phyloP scores from a whole-genome alignment of 2,113 vertebrate genomes.

The Leucosticte australis region DNA sequence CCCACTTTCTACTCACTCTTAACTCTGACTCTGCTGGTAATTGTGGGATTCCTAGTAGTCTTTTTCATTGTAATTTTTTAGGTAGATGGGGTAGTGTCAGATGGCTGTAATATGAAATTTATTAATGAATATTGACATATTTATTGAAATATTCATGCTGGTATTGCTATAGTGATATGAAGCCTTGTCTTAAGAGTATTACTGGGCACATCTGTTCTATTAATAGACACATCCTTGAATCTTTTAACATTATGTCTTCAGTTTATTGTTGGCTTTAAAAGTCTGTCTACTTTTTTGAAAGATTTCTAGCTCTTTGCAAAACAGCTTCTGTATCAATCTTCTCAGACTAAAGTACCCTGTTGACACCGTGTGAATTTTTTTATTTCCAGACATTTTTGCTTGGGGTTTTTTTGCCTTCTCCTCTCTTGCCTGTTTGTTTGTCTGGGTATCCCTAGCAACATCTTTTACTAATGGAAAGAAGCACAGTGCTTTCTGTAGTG shows the following conservation, averaged over 20 bases:
- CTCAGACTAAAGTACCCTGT: neutral
- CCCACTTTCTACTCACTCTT: neutral
- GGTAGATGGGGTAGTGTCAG: neutral
- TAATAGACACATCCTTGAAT: neutral
- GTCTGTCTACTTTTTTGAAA: neutral
- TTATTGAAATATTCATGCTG: neutral
- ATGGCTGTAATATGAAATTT: neutral
- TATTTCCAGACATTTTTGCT: neutral
- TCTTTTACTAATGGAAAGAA: neutral
- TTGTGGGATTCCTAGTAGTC: neutral
- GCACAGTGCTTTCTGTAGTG: neutral
- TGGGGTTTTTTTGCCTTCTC: neutral
- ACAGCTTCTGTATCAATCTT: neutral
- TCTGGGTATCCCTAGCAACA: neutral
- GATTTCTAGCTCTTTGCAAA: neutral
- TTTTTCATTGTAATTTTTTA: neutral
- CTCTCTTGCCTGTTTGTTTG: neutral
- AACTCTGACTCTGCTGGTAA: neutral
- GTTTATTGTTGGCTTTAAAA: neutral
- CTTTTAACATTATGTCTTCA: neutral
- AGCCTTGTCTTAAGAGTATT: neutral
- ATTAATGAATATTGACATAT: neutral
- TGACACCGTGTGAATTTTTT: neutral
- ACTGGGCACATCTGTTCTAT: neutral
- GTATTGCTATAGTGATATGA: neutral